A percentile compares a stretch with the other conserved stretches of the same genome.
These are phyloP conservation scores for Drosophila orena DNA, from an alignment of 1,140 invertebrate genomes.

Conservation along the genomic window DNA sequence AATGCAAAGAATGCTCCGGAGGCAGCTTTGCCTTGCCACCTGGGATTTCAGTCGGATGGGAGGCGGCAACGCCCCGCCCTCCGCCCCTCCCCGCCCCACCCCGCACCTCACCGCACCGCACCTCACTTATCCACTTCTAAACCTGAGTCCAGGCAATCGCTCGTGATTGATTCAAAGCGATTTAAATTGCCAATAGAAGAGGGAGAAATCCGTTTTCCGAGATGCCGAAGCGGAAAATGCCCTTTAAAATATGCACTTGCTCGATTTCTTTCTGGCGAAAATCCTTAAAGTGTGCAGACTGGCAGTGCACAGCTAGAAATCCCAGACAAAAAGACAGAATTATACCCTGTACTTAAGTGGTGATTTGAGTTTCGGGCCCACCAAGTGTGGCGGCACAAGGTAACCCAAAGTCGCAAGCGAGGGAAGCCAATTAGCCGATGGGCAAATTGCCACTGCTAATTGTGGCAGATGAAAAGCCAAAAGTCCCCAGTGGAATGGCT, in stretches of 20 bases:
- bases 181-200: constrained; percentile 33
- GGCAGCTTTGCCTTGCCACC: constrained; percentile 13
- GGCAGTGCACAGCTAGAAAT: too few relatives aligned
- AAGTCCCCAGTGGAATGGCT: constrained; percentile 13
- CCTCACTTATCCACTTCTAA: background rate
- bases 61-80: too few relatives aligned
- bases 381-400: too few relatives aligned
- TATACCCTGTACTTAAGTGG: too few relatives aligned
- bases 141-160: constrained; percentile 34
- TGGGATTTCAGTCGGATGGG: constrained; percentile 9
- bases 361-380: too few relatives aligned
- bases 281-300: too few relatives aligned
- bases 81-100: too few relatives aligned
- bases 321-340: too few relatives aligned
- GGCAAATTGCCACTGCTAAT: constrained; percentile 28
- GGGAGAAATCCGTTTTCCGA: background rate
- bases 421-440: constrained; percentile 31
- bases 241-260: background rate
- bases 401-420: background rate
- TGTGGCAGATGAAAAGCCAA: constrained; percentile 17
- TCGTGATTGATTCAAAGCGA: constrained; percentile 42
- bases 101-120: too few relatives aligned
- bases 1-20: constrained; percentile 51
- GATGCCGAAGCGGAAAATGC: background rate
- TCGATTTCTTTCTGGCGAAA: too few relatives aligned